Conservation (phyloP, 2,888 invertebrate species). For the Melanotus villosus region DNA sequence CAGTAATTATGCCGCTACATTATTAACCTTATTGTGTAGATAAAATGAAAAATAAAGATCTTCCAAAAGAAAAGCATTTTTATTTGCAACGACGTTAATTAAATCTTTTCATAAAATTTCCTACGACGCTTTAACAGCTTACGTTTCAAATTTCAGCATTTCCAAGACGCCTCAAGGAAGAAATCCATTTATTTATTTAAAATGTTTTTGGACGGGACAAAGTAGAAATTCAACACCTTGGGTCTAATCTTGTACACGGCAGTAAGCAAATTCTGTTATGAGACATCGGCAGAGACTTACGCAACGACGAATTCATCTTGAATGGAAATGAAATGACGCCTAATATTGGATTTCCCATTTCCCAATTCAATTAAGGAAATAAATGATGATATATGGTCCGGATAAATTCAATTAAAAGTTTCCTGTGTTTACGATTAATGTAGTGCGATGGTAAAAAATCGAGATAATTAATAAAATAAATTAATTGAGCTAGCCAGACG, state of each 20-base stretch:
- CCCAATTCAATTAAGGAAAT: conserved; percentile 43
- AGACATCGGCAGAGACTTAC: conserved; percentile 20
- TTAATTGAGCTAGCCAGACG: neutral
- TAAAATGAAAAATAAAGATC: neutral
- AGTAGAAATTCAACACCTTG: conserved; percentile 21
- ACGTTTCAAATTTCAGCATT: conserved; percentile 13
- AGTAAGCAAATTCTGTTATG: conserved; percentile 5
- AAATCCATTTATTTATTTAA: conserved; percentile 18
- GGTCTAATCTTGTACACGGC: conserved; percentile 10
- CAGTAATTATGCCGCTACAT: too few relatives aligned
- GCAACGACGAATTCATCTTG: conserved; percentile 18
- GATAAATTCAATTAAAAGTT: conserved; percentile 45
- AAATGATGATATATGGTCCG: conserved; percentile 41
- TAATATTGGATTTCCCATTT: conserved; percentile 39
- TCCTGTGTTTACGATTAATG: conserved; percentile 34
- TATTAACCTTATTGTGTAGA: too few relatives aligned
- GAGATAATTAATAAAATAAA: conserved; percentile 39
- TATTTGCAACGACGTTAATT: conserved; percentile 10
- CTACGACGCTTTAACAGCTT: neutral
- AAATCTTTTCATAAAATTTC: conserved; percentile 15
- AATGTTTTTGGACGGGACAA: neutral
- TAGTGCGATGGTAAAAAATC: conserved; percentile 32
- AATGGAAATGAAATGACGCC: conserved; percentile 38
- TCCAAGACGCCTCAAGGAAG: neutral
- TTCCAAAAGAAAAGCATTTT: neutral